These are phyloP conservation scores for Eupithecia centaureata DNA, from an alignment of 2,888 invertebrate species.

Conservation along the genomic window DNA sequence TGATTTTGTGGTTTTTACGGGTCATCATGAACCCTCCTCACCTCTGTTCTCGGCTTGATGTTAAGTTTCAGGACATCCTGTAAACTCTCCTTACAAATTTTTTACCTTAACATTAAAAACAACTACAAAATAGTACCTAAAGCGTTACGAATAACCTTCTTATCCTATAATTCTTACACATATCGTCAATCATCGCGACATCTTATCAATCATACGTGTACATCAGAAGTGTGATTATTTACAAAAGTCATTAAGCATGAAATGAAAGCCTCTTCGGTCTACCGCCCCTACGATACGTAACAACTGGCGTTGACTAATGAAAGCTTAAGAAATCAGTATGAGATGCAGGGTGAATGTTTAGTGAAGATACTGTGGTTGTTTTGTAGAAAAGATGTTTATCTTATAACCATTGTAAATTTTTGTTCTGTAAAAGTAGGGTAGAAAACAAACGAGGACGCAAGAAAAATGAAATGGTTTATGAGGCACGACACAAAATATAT, in stretches of 20 bases:
- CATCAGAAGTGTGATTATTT: conserved; percentile 43
- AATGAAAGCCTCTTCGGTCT: conserved; percentile 44
- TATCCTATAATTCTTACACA: neutral
- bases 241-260: conserved; percentile 52
- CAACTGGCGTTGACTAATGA: conserved; percentile 32
- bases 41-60: too few relatives aligned
- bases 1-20: too few relatives aligned
- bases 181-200: conserved; percentile 14
- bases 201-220: conserved; percentile 32
- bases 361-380: conserved; percentile 7
- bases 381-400: too few relatives aligned
- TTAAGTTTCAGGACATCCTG: too few relatives aligned
- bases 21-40: too few relatives aligned
- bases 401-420: too few relatives aligned
- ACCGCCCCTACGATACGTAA: conserved; percentile 45
- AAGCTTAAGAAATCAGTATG: conserved; percentile 28
- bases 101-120: too few relatives aligned
- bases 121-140: neutral
- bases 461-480: too few relatives aligned
- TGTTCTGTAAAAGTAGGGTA: too few relatives aligned
- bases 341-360: conserved; percentile 12
- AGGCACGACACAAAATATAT: too few relatives aligned
- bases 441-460: too few relatives aligned
- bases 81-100: too few relatives aligned
- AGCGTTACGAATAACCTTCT: neutral